phyloP scores from a whole-genome alignment of 64 coral and sea anemone genomes.

The Exaiptasia diaphana region DNA sequence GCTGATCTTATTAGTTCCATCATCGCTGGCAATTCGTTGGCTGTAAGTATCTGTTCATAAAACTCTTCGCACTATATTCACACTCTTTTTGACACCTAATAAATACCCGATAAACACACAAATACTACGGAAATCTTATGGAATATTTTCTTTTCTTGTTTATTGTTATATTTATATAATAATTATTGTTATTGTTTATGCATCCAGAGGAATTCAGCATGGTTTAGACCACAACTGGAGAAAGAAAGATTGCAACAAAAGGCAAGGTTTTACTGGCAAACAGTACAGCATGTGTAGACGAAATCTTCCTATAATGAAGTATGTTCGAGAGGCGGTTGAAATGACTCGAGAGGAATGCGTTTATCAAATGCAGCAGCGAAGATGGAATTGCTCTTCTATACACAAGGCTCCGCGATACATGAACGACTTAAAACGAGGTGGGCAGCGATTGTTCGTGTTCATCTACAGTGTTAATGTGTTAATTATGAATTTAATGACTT shows the following conservation, averaged over 20 bases:
- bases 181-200: not conserved
- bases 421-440: slow-evolving; percentile 59
- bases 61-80: not conserved
- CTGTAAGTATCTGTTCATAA: not conserved
- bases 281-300: slow-evolving; percentile 66
- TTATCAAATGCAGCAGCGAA: slow-evolving; percentile 32
- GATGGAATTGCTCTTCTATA: slow-evolving; percentile 82
- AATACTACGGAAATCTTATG: not conserved
- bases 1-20: not conserved
- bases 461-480: not conserved
- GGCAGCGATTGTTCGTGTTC: not conserved
- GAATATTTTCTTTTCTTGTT: not conserved
- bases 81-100: not conserved
- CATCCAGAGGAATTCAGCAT: slow-evolving; percentile 26
- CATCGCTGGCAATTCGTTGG: not conserved
- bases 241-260: slow-evolving; percentile 51
- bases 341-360: slow-evolving; percentile 47
- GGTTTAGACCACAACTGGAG: slow-evolving; percentile 45
- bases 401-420: slow-evolving; percentile 29
- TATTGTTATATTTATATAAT: not conserved
- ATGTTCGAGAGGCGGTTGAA: slow-evolving; percentile 70
- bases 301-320: slow-evolving; percentile 67
- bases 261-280: slow-evolving; percentile 34
- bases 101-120: not conserved
- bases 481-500: no score